Percentiles rank a stretch among this genome's conserved stretches.
These are phyloP conservation scores for Paracanthobrama guichenoti DNA, from an alignment of 2,113 vertebrate genomes.

Conservation along the genomic window DNA sequence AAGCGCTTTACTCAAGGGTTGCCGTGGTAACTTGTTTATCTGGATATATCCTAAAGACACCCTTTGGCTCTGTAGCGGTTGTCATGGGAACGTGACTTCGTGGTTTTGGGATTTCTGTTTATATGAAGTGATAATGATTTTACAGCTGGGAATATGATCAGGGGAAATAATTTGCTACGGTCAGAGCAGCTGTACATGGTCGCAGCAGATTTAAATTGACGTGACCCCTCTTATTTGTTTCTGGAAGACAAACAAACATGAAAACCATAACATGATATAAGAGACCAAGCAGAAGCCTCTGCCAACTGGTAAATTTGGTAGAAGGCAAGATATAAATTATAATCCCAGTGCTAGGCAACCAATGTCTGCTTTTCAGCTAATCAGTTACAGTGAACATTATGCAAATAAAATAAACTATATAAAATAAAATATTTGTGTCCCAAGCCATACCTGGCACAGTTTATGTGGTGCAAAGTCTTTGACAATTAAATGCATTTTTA, in stretches of 20 bases:
- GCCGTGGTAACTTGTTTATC: conserved; percentile 37
- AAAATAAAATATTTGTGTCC: too few species aligned
- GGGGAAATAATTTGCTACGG: background rate
- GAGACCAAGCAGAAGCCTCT: background rate
- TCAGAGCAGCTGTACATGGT: background rate
- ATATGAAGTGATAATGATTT: background rate
- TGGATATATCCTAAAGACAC: background rate
- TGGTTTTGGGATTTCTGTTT: conserved; percentile 19
- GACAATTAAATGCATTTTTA: background rate
- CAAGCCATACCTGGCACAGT: too few species aligned
- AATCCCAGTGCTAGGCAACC: background rate
- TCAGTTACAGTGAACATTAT: background rate
- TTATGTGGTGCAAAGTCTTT: too few species aligned
- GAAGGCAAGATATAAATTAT: background rate
- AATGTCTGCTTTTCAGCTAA: background rate
- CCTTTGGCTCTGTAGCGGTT: background rate
- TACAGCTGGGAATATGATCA: conserved; percentile 11
- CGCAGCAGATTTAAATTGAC: background rate
- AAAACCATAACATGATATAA: background rate
- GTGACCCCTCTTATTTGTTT: background rate
- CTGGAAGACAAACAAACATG: background rate
- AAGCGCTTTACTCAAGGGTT: conserved; percentile 27
- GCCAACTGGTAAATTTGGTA: background rate
- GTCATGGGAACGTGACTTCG: conserved; percentile 31
- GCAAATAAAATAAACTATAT: background rate